Percentiles rank a stretch among this genome's conserved stretches.
Conservation (phyloP, 2,888 invertebrate genomes). For the Teleogryllus oceanicus region DNA sequence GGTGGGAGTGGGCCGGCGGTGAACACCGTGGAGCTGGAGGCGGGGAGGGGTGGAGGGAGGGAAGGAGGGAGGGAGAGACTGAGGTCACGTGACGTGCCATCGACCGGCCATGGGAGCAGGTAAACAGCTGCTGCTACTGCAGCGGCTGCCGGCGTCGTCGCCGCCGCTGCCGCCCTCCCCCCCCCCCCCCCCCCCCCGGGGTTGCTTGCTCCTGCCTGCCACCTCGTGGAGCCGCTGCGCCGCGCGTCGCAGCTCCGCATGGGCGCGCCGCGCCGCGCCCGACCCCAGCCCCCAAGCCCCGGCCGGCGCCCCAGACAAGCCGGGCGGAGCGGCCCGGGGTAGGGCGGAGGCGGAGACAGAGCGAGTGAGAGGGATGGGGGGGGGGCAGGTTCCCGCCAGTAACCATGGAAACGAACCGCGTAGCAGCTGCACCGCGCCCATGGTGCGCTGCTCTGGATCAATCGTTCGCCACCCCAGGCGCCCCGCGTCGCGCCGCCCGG, state of each 20-base stretch:
- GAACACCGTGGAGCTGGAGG: too few relatives aligned
- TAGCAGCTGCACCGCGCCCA: not conserved
- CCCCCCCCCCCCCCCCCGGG: too few relatives aligned
- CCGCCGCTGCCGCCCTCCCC: too few relatives aligned
- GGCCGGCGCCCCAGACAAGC: too few relatives aligned
- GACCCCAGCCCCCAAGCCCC: not conserved
- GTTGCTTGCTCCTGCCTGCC: too few relatives aligned
- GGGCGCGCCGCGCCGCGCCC: not conserved
- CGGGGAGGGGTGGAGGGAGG: not conserved
- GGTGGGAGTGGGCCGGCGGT: too few relatives aligned
- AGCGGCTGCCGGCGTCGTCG: not conserved
- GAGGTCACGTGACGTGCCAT: not conserved
- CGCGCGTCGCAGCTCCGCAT: not conserved
- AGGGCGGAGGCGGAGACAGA: not conserved
- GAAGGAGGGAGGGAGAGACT: not conserved
- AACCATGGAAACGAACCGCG: not conserved
- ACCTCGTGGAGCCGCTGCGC: not conserved
- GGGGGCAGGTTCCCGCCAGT: not conserved
- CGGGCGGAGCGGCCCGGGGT: too few relatives aligned
- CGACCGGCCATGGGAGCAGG: not conserved
- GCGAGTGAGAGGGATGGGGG: not conserved
- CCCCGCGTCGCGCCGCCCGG: too few relatives aligned
- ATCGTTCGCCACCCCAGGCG: not conserved
- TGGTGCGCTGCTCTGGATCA: not conserved
- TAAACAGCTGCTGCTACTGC: not conserved